A percentile compares a stretch with the other conserved stretches of the same genome.
Evolutionary conservation across 2,113 vertebrate genomes (phyloP).

Genomic region (Brachyhypopomus gauderio): DNA sequence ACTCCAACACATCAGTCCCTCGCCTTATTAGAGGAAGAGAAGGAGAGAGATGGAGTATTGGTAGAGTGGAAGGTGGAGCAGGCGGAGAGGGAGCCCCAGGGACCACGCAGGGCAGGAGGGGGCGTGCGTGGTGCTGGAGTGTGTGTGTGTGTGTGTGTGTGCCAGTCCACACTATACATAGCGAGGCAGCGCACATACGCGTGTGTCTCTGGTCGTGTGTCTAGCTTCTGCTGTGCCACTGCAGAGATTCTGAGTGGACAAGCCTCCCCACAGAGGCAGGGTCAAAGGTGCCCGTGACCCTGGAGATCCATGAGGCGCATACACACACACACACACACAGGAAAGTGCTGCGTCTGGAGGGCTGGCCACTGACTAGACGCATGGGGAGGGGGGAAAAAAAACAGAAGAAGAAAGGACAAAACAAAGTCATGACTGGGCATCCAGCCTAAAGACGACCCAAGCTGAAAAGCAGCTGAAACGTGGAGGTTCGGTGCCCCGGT

Average conservation of each 20-base stretch:
- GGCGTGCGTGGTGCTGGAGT: slow-evolving; percentile 22
- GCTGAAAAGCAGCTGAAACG: background rate
- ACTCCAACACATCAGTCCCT: slow-evolving; percentile 22
- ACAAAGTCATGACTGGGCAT: slow-evolving; percentile 15
- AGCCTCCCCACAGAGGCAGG: background rate
- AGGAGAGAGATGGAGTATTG: slow-evolving; percentile 13
- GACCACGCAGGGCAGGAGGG: slow-evolving; percentile 33
- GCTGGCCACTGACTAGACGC: slow-evolving; percentile 4
- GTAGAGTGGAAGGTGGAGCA: slow-evolving; percentile 33
- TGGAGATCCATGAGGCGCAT: slow-evolving; percentile 34
- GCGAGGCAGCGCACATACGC: background rate
- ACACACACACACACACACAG: slow-evolving; percentile 47
- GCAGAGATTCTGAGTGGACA: slow-evolving; percentile 35
- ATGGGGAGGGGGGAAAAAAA: background rate
- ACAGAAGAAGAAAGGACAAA: background rate
- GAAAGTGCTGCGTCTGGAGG: slow-evolving; percentile 16
- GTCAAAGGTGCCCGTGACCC: slow-evolving; percentile 11
- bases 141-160: slow-evolving; percentile 24
- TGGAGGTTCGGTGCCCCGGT: background rate
- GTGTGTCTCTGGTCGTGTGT: slow-evolving; percentile 14
- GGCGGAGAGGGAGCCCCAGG: slow-evolving; percentile 38
- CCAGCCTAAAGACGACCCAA: slow-evolving; percentile 9
- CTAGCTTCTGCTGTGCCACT: background rate
- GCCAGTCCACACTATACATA: slow-evolving; percentile 4
- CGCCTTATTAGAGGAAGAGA: slow-evolving; percentile 52